phyloP scores from a whole-genome alignment of 2,888 invertebrate genomes.

The Heliconius erato region DNA sequence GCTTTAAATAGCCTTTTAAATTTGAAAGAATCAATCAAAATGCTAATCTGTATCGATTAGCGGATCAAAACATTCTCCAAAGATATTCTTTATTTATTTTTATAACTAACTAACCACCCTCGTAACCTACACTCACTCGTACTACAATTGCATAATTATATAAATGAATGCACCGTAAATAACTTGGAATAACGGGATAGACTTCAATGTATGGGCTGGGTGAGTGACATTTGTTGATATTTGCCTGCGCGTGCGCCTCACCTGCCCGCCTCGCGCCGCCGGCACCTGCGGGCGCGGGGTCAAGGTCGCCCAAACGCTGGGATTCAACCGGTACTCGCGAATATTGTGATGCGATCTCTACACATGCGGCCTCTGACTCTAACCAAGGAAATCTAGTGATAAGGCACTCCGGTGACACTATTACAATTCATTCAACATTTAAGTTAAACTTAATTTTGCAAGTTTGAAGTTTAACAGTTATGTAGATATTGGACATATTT shows the following conservation, averaged over 20 bases:
- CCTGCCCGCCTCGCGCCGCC: constrained; percentile 62
- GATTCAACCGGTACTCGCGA: constrained; percentile 52
- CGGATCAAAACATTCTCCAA: neutral
- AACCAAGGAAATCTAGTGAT: too few relatives aligned
- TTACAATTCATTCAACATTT: too few relatives aligned
- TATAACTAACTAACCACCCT: neutral
- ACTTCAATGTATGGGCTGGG: constrained; percentile 57
- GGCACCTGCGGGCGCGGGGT: constrained; percentile 51
- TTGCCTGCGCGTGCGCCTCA: constrained; percentile 59
- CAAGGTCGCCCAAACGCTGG: constrained; percentile 51
- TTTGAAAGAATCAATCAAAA: neutral
- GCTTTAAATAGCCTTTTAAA: neutral
- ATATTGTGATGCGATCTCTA: constrained; percentile 13
- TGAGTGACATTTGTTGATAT: constrained; percentile 77
- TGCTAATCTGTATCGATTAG: neutral
- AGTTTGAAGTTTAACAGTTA: too few relatives aligned
- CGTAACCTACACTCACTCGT: neutral
- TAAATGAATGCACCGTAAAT: constrained; percentile 38
- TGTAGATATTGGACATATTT: too few relatives aligned
- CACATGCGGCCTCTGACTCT: constrained; percentile 33
- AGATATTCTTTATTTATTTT: neutral
- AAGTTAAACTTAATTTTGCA: too few relatives aligned
- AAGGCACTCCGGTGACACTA: too few relatives aligned
- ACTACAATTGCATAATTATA: neutral
- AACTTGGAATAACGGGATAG: constrained; percentile 49